Evolutionary conservation across 1,140 invertebrate species (phyloP), one percentile per base, ranked within the genome.

Genomic region (Hyposmocoma kahamanoa): DNA sequence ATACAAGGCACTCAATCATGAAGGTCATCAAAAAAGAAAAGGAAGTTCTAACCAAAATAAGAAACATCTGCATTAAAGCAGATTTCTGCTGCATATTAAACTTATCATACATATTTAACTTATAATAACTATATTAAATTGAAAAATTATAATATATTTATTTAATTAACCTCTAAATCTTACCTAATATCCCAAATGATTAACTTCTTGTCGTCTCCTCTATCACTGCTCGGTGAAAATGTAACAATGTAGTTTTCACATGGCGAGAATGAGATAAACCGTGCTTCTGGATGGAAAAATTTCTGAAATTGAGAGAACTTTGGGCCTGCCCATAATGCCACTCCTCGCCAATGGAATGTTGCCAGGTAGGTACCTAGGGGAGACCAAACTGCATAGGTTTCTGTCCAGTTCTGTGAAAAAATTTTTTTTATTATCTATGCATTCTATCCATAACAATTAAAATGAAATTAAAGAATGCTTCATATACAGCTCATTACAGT

Each of bases 191-290:
- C 97, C 96, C 97, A 99, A 66, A 97, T 94, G 34, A 97, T 94
- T 4, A 97, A 88, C 51, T 92, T 91, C 62, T 93, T 91, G 42
- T 91, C 90, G 53, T 93, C 90, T 1, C 88, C 74, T 56, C 88
- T 86, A 69, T 96, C 91, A 39, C 90, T 87, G 56, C 92, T 84
- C 5, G 95, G 91, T 54, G 95, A 95, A 77, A 97, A 98, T 0
- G 96, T 97, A 0, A 98, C 96, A 32, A 99, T 79, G 80, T 98
- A 99, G 87, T 96, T 96, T 89, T 99, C 98, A 86, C 95, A 95
- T 0, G 98, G 98, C 32, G 98, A 99, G 79, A 99, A 99, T 61
- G 98, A 98, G 48, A 99, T 96, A 56, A 96, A 97, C 63, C 97
- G 95, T 1, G 98, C 98, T 62, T 93, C 93, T 1, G 90, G 88